Conservation (phyloP, 2,797 vertebrate species). For the Pangasius sanitwongsei region DNA sequence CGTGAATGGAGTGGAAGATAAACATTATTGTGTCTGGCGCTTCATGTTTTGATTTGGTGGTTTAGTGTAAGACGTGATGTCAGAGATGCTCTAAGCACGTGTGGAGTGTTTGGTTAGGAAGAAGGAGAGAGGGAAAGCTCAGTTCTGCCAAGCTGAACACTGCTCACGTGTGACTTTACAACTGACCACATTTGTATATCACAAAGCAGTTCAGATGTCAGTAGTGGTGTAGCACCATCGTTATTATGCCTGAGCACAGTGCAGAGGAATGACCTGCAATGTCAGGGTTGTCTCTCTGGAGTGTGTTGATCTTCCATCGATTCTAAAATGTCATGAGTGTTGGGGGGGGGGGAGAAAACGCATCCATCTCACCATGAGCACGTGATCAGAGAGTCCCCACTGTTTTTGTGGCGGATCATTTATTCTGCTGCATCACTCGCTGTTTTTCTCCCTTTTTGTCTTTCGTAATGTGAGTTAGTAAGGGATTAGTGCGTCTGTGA, state of each 20-base stretch:
- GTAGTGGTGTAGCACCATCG: background rate
- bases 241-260: background rate
- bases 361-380: background rate
- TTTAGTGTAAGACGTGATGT: background rate
- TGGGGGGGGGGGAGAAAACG: background rate
- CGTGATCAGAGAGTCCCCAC: background rate
- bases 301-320: background rate
- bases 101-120: background rate
- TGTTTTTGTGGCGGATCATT: background rate
- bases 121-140: background rate
- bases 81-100: background rate
- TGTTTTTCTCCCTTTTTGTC: background rate
- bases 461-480: background rate
- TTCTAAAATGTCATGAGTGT: background rate
- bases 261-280: background rate
- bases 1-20: background rate
- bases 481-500: background rate
- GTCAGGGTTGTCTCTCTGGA: background rate
- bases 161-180: background rate
- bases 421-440: background rate
- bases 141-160: background rate
- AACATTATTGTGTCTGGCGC: background rate
- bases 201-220: background rate
- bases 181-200: background rate
- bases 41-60: background rate